Conservation (phyloP, 1,140 invertebrate species). For the Hermetia illucens region DNA sequence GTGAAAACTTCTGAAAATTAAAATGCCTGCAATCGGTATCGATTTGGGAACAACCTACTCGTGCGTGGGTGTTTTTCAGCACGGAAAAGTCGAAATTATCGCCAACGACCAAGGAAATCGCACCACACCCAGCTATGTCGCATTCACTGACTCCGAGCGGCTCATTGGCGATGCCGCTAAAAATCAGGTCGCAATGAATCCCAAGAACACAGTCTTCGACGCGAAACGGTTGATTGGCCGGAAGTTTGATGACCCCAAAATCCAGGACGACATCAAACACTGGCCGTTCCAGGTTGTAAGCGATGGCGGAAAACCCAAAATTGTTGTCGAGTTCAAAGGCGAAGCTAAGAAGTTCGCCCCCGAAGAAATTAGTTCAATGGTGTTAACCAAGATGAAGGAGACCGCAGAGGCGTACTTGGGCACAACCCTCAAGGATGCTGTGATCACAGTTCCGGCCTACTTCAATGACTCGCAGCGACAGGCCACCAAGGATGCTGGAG, state of each 20-base stretch:
- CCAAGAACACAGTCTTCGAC: conserved; percentile 72
- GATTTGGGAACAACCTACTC: conserved; percentile 69
- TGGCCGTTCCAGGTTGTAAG: conserved; percentile 65
- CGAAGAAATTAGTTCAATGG: conserved; percentile 80
- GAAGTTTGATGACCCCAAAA: conserved; percentile 55
- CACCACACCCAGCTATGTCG: conserved; percentile 83
- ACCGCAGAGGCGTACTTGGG: conserved; percentile 42
- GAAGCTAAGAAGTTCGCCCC: conserved; percentile 62
- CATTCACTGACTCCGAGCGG: conserved; percentile 64
- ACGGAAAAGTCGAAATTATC: conserved; percentile 85
- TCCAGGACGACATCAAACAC: conserved; percentile 62
- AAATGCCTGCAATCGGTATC: conserved; percentile 53
- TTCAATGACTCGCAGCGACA: conserved; percentile 54
- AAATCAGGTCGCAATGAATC: conserved; percentile 58
- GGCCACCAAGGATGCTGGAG: conserved; percentile 60
- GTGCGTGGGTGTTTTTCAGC: conserved; percentile 66
- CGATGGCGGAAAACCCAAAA: conserved; percentile 58
- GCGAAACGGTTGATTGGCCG: conserved; percentile 68
- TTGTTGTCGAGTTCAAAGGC: conserved; percentile 60
- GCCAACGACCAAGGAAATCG: conserved; percentile 90
- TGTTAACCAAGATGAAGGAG: conserved; percentile 67
- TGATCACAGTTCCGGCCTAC: conserved; percentile 55
- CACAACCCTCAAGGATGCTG: conserved; percentile 41
- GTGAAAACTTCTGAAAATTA: neutral
- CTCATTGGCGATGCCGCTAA: conserved; percentile 34